phyloP scores from a whole-genome alignment of 2,888 invertebrate species.

The Trissoscelio sp. region DNA sequence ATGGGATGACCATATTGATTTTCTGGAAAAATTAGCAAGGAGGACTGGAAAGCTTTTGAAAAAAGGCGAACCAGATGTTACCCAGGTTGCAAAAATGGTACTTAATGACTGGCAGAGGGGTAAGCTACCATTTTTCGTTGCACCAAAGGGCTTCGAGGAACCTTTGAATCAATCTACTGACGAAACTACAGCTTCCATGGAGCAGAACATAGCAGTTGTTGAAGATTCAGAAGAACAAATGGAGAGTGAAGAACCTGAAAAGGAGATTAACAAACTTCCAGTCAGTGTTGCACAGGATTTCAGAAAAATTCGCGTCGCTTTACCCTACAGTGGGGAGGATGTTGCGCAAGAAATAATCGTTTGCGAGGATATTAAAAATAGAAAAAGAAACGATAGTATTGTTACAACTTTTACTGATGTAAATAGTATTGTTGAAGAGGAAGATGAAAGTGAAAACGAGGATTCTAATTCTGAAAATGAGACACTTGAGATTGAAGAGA shows the following conservation, averaged over 20 bases:
- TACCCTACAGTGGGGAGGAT: conserved; percentile 88
- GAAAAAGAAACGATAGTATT: conserved; percentile 84
- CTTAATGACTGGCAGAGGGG: conserved; percentile 99
- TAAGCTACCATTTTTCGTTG: conserved; percentile 96
- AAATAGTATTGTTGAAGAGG: conserved; percentile 25
- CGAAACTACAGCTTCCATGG: conserved; percentile 77
- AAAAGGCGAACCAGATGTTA: conserved; percentile 98
- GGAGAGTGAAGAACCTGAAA: conserved; percentile 65
- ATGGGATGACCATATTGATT: conserved; percentile 93
- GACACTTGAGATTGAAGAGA: too few species aligned
- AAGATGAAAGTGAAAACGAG: conserved; percentile 26
- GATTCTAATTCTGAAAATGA: too few species aligned
- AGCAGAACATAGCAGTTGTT: conserved; percentile 72
- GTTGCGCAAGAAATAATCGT: conserved; percentile 77
- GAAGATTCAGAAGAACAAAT: conserved; percentile 5
- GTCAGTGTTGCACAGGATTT: conserved; percentile 90
- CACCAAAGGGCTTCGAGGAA: conserved; percentile 92
- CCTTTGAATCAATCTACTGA: conserved; percentile 83
- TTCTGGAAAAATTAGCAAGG: conserved; percentile 95
- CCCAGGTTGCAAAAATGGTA: conserved; percentile 95
- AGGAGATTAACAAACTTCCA: conserved; percentile 56
- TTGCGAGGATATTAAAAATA: conserved; percentile 28
- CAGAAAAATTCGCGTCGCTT: conserved; percentile 90
- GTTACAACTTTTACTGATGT: conserved; percentile 75
- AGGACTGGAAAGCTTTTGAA: conserved; percentile 95